Conservation (phyloP, 1,140 invertebrate species). For the Drosophila arawakana region DNA sequence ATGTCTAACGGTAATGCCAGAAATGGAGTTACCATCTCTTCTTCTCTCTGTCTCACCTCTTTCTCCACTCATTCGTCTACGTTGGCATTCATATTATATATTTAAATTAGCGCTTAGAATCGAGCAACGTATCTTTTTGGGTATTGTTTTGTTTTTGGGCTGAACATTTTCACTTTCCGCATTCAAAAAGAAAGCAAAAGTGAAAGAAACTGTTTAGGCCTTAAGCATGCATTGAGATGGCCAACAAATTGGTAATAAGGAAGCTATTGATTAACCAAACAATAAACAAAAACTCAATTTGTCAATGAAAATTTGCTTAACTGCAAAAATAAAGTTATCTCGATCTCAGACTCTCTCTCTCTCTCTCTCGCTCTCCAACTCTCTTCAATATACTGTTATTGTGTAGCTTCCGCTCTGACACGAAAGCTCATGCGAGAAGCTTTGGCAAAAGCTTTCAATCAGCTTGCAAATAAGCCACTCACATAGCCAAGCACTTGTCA, state of each 20-base stretch:
- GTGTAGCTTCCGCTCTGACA: not conserved
- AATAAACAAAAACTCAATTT: conserved; percentile 21
- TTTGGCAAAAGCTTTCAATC: not conserved
- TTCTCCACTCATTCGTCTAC: not conserved
- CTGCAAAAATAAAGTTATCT: not conserved
- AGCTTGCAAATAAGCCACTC: conserved; percentile 25
- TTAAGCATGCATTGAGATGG: conserved; percentile 26
- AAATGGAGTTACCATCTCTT: conserved; percentile 17
- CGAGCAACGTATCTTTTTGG: conserved; percentile 7
- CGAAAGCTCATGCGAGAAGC: conserved; percentile 25
- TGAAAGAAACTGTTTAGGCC: conserved; percentile 59
- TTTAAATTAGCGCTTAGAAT: conserved; percentile 53
- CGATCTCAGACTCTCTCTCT: not conserved
- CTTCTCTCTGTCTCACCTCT: not conserved
- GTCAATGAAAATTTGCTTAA: conserved; percentile 12
- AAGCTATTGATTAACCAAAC: conserved; percentile 26
- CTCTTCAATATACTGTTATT: conserved; percentile 5
- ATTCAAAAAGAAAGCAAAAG: conserved; percentile 53
- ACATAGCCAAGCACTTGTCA: conserved; percentile 18
- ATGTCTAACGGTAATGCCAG: conserved; percentile 29
- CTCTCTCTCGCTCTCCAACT: not conserved
- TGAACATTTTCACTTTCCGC: conserved; percentile 71
- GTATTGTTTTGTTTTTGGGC: conserved; percentile 14
- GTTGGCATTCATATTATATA: conserved; percentile 47
- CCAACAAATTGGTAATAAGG: conserved; percentile 6